These are phyloP conservation scores for Stomatorhinus ivindoensis DNA, from an alignment of 2,113 vertebrate species.

Conservation along the genomic window DNA sequence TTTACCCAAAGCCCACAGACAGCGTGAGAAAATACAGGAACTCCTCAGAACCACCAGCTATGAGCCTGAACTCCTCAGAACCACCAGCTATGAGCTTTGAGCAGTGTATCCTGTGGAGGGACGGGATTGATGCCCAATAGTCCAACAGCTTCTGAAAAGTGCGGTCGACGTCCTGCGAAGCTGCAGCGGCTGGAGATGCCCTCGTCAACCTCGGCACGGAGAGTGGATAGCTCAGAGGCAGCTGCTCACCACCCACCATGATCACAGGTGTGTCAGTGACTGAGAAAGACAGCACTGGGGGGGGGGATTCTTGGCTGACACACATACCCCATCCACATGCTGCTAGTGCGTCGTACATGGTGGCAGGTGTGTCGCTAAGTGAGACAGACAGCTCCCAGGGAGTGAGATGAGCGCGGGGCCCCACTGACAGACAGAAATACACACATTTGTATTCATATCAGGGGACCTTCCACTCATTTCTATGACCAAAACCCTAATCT, in stretches of 20 bases:
- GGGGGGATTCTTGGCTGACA: background rate
- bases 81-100: background rate
- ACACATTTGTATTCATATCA: background rate
- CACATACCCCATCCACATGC: background rate
- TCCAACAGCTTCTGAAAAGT: background rate
- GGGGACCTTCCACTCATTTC: background rate
- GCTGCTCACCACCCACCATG: background rate
- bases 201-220: background rate
- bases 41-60: background rate
- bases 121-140: background rate
- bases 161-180: background rate
- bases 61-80: background rate
- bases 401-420: background rate
- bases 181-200: background rate
- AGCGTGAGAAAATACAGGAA: background rate
- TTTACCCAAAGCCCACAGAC: background rate
- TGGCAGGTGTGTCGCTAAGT: background rate
- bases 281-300: background rate
- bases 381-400: background rate
- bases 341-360: background rate
- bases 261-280: slow-evolving; percentile 2
- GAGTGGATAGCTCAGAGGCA: background rate
- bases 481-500: background rate
- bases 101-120: background rate
- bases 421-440: background rate